These are phyloP conservation scores for Porites lobata DNA, from an alignment of 92 coral and sea anemone genomes.

Conservation along the genomic window DNA sequence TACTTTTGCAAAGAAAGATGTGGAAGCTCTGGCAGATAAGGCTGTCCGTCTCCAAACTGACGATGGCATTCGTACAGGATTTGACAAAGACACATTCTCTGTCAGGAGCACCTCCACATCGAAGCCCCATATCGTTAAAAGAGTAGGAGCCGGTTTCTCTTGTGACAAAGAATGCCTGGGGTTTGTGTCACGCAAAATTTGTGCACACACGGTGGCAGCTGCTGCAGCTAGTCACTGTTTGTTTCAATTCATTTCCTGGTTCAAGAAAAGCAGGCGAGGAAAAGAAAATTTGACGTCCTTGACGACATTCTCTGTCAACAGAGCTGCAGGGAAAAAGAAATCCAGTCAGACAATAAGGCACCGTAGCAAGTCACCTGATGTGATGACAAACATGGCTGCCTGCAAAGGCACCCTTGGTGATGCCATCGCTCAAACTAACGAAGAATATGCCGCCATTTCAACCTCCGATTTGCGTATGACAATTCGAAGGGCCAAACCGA, in stretches of 20 bases:
- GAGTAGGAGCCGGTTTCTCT: conserved; percentile 21
- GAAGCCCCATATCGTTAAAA: conserved; percentile 46
- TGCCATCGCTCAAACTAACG: conserved; percentile 1
- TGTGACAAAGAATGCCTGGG: conserved; percentile 62
- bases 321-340: conserved; percentile 37
- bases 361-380: conserved; percentile 47
- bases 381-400: conserved; percentile 13
- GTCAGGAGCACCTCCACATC: conserved; percentile 39
- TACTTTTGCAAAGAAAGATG: conserved; percentile 18
- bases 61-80: conserved; percentile 16
- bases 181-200: conserved; percentile 42
- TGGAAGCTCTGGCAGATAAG: conserved; percentile 40
- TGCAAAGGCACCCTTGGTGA: conserved; percentile 13
- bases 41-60: conserved; percentile 8
- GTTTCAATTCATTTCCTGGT: conserved; percentile 8
- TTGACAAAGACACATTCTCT: conserved; percentile 33
- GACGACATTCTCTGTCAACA: conserved; percentile 48
- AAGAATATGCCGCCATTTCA: conserved; percentile 25
- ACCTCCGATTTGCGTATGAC: conserved; percentile 53
- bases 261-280: conserved; percentile 21
- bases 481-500: conserved; percentile 36
- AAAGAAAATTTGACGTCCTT: conserved; percentile 27
- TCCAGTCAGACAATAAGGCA: conserved; percentile 13
- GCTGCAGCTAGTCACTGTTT: conserved; percentile 8
- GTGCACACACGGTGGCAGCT: conserved; percentile 42